Percentiles rank a stretch among this genome's conserved stretches.
These are phyloP conservation scores for Bursaphelenchus mucronatus DNA, from an alignment of 1,140 invertebrate species.

Conservation along the genomic window DNA sequence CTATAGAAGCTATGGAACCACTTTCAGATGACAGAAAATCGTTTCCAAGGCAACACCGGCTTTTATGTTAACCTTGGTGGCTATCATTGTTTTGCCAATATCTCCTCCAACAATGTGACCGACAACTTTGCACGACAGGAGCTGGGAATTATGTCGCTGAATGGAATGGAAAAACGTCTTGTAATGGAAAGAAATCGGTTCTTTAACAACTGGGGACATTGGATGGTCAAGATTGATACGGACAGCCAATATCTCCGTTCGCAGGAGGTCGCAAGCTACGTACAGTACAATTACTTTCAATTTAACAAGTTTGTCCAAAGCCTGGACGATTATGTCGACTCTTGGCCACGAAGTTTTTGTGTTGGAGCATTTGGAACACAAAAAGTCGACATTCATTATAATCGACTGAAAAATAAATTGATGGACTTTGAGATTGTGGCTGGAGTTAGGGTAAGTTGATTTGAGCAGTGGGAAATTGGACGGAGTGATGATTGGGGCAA, in stretches of 20 bases:
- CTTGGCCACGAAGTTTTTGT: slow-evolving; percentile 72
- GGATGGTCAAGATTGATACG: slow-evolving; percentile 54
- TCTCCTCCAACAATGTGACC: slow-evolving; percentile 78
- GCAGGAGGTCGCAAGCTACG: slow-evolving; percentile 44
- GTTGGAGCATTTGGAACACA: slow-evolving; percentile 89
- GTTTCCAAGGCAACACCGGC: slow-evolving; percentile 77
- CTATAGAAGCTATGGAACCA: slow-evolving; percentile 33
- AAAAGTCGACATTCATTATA: slow-evolving; percentile 81
- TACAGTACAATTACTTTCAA: slow-evolving; percentile 59
- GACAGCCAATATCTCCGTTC: slow-evolving; percentile 38
- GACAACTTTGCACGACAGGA: slow-evolving; percentile 68
- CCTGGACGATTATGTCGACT: slow-evolving; percentile 56
- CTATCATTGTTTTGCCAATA: slow-evolving; percentile 75
- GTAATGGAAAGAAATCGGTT: slow-evolving; percentile 72
- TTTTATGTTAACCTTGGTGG: slow-evolving; percentile 81
- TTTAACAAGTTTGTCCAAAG: slow-evolving; percentile 56
- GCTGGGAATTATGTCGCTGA: slow-evolving; percentile 75
- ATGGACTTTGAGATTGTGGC: slow-evolving; percentile 86
- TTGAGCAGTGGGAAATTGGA: slow-evolving; percentile 13
- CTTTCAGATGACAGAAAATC: slow-evolving; percentile 68
- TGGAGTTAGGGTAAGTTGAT: slow-evolving; percentile 64
- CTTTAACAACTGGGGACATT: slow-evolving; percentile 71
- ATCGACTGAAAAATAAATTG: slow-evolving; percentile 79
- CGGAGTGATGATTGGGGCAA: background rate
- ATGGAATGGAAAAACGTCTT: slow-evolving; percentile 94